A percentile compares a stretch with the other conserved stretches of the same genome.
phyloP scores from a whole-genome alignment of 2,888 invertebrate species.

The Eristalis intricaria region DNA sequence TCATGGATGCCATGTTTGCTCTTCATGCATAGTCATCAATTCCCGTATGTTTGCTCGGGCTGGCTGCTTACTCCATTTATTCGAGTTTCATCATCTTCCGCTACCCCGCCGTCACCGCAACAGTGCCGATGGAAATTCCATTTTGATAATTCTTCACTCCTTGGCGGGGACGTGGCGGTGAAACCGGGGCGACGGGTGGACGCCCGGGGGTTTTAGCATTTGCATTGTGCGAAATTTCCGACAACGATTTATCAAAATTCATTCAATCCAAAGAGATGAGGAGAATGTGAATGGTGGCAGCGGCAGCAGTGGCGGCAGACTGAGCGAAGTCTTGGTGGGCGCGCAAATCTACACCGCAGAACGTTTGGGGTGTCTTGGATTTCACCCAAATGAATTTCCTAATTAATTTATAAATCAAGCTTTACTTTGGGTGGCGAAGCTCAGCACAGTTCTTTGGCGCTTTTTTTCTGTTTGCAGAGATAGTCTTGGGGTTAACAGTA shows the following conservation, averaged over 20 bases:
- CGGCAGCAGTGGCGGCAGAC: neutral
- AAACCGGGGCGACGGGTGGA: neutral
- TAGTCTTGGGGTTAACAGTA: neutral
- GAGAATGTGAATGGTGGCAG: conserved; percentile 5
- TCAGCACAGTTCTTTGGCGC: neutral
- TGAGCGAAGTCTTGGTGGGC: neutral
- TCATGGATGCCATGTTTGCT: neutral
- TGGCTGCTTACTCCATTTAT: conserved; percentile 2
- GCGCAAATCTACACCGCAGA: neutral
- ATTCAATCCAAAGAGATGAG: conserved; percentile 6
- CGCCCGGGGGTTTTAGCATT: conserved; percentile 18
- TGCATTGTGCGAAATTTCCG: conserved; percentile 64
- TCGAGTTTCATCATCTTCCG: neutral
- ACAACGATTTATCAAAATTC: conserved; percentile 64
- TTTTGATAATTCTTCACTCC: conserved; percentile 27
- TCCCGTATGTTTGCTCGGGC: conserved; percentile 40
- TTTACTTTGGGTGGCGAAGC: conserved; percentile 7
- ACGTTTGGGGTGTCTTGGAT: neutral
- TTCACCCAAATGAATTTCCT: conserved; percentile 42
- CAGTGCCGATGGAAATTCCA: conserved; percentile 1
- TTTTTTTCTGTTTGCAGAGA: neutral
- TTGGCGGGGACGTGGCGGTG: neutral
- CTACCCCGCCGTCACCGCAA: neutral
- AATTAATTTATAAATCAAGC: conserved; percentile 61
- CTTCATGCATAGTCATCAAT: conserved; percentile 50